A percentile compares a stretch with the other conserved stretches of the same genome.
Conservation (phyloP, 30 jellyfish, hydroid and myxozoan species). For the Euphysa ruthae region DNA sequence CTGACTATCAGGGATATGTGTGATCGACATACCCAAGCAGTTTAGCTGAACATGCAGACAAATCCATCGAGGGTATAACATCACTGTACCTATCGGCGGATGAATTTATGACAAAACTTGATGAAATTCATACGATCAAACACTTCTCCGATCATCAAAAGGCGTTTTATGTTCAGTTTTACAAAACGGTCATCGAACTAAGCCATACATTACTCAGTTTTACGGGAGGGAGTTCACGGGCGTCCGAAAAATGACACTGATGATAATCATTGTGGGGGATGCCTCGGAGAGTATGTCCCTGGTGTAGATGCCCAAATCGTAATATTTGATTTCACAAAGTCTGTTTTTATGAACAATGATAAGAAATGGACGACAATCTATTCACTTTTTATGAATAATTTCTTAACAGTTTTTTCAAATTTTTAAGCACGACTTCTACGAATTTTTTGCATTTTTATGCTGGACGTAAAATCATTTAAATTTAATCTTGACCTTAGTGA, state of each 20-base stretch:
- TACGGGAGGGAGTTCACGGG: background rate
- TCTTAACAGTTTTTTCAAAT: no score
- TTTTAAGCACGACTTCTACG: no score
- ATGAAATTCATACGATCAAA: no score
- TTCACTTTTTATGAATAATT: no score
- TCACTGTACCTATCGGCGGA: constrained; percentile 14
- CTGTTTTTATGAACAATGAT: no score
- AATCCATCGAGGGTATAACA: background rate
- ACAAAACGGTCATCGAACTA: background rate
- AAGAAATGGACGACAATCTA: no score
- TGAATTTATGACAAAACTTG: background rate
- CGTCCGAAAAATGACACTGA: background rate
- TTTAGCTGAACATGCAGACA: constrained; percentile 29
- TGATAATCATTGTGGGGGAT: background rate
- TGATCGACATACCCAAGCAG: constrained; percentile 20
- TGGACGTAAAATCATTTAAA: no score
- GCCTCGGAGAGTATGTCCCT: background rate
- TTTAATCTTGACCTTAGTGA: no score
- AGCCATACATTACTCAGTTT: background rate
- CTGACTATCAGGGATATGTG: constrained; percentile 20
- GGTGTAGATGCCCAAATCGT: background rate
- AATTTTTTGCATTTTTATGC: no score
- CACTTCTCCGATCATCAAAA: no score
- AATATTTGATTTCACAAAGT: constrained; percentile 1
- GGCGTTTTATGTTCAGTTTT: no score